Evolutionary conservation across 2,888 invertebrate genomes (phyloP), one percentile per base, ranked within the genome.

Genomic region (Tupiocoris notatus): DNA sequence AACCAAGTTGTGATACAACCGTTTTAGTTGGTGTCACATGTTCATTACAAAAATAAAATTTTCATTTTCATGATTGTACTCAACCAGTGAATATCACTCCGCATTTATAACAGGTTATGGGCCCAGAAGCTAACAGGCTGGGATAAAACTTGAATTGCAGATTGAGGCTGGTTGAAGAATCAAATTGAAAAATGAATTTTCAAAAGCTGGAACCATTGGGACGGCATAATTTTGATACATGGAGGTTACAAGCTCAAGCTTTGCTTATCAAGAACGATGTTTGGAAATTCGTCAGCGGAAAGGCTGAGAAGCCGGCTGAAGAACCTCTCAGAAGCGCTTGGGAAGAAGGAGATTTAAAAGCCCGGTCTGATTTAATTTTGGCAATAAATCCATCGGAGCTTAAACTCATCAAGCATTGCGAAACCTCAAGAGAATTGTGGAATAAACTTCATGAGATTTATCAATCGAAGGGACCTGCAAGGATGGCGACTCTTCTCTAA

Each of bases 381-480:
- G 17, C 62, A 20, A 62, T 62, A 62, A 20, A 17, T 62, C 62
- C 62, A 62, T 20, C 18, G 2, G 62, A 62, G 22, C 18, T 62
- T 12, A 62, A 39, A 21, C 62, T 3, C n/a, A 20, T 62, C 12
- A 62, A 62, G 12, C 2, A 12, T 3, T 62, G 62, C 62, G 2
- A 20, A 62, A 62, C 62, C 12, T 62, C 62, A 62, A 62, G 20
- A 1, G 62, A 12, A 1, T 3, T 39, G 3, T 68, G 57, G 57
- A 22, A 12, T 1, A 68, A 54, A 57, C n/a, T 68, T 2, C 17
- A 68, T 16, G 12, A 2, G 17, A 58, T 58, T 68, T 68, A 7
- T 54, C 58, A 68, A 68, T 57, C 57, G 17, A 57, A 22, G n/a
- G 68, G 68, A 16, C 68, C 68, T 2, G 57, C 68, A 12, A 12